Evolutionary conservation across 2,113 vertebrate genomes (phyloP), one percentile per base, ranked within the genome.

Genomic region (Hassar affinis): DNA sequence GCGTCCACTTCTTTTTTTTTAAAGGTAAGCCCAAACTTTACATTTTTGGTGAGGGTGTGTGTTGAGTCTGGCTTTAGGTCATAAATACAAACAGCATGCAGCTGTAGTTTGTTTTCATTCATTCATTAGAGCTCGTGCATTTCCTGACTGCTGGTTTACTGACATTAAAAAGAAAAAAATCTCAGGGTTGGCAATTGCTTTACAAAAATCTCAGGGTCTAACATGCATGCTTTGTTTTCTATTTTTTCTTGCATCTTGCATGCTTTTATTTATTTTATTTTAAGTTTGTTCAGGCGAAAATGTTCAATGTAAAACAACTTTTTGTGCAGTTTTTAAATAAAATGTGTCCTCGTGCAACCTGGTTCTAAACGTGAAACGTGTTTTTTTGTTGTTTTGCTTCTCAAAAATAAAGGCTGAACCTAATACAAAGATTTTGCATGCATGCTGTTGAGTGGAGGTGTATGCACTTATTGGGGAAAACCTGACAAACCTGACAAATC

Each of bases 261-360:
- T 66, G 33, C 17, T 15, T 3, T 10, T 61, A 27, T 61, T n/a
- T n/a, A n/a, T n/a, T n/a, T n/a, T n/a, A n/a, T n/a, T n/a, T n/a
- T n/a, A n/a, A n/a, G n/a, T n/a, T n/a, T n/a, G n/a, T n/a, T n/a
- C n/a, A n/a, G n/a, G n/a, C n/a, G n/a, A n/a, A n/a, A n/a, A n/a
- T n/a, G n/a, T n/a, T n/a, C n/a, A 27, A 14, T 0, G 12, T 61
- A 14, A 14, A n/a, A 10, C 10, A 0, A n/a, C 10, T 3, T 25
- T 6, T 30, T 61, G n/a, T 61, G 20, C 57, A 25, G 9, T n/a
- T 59, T 11, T 4, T 3, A 2, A 59, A 59, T n/a, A 17, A 38
- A 35, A 1, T 6, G n/a, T 30, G 61, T 17, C 4, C 61, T 35
- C 17, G 17, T 35, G 62, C 62, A 35, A 35, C 33, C 2, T 12